These are phyloP conservation scores for Herpetotheres cachinnans DNA, from an alignment of 2,113 vertebrate species.

Conservation along the genomic window DNA sequence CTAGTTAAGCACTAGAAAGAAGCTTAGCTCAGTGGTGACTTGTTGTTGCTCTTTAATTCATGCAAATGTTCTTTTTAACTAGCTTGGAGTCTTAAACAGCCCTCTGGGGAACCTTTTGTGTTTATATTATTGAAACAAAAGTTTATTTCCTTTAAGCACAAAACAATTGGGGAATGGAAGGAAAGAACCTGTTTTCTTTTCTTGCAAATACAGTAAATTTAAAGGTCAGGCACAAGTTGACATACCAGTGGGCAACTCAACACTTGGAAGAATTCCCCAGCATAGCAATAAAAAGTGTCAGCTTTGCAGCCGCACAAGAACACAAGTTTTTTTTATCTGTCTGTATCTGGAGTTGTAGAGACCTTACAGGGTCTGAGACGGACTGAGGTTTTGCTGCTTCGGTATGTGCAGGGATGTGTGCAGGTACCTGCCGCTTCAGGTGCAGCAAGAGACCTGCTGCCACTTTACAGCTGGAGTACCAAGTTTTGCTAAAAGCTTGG, in stretches of 20 bases:
- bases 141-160: conserved; percentile 38
- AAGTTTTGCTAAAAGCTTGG: not conserved
- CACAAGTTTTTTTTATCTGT: not conserved
- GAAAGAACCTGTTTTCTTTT: not conserved
- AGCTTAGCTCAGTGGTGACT: conserved; percentile 40
- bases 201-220: not conserved
- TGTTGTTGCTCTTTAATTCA: conserved; percentile 59
- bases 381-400: not conserved
- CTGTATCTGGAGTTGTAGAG: not conserved
- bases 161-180: not conserved
- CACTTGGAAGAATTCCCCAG: not conserved
- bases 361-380: not conserved
- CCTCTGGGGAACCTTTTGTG: conserved; percentile 46
- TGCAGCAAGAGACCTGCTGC: not conserved
- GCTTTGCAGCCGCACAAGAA: not conserved
- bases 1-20: not conserved
- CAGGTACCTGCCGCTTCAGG: not conserved
- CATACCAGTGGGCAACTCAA: not conserved
- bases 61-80: conserved; percentile 66
- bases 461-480: not conserved
- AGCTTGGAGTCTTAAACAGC: conserved; percentile 33
- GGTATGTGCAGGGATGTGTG: fast-evolving
- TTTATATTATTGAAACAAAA: conserved; percentile 63
- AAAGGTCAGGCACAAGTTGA: conserved; percentile 18
- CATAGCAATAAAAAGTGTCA: not conserved